These are phyloP conservation scores for Eurytoma adleriae DNA, from an alignment of 2,888 invertebrate genomes.

Conservation along the genomic window DNA sequence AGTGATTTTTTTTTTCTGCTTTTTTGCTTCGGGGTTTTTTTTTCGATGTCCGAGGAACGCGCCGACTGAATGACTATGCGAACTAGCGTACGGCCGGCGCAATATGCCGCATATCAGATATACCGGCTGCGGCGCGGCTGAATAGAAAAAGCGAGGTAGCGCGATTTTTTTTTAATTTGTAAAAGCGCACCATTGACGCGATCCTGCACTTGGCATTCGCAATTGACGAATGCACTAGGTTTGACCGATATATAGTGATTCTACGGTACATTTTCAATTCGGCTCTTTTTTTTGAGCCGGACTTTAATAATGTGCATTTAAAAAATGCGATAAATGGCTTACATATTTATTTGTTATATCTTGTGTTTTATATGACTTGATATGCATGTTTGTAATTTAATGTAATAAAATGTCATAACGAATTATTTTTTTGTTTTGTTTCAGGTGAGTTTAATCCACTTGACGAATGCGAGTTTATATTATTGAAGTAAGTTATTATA, in stretches of 20 bases:
- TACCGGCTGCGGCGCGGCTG: neutral
- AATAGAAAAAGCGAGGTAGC: conserved; percentile 10
- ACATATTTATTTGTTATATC: too few relatives aligned
- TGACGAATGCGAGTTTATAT: too few relatives aligned
- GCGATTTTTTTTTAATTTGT: conserved; percentile 35
- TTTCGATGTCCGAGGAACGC: neutral
- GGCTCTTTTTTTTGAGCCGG: neutral
- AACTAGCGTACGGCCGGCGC: neutral
- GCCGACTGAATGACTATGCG: neutral
- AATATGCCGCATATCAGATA: conserved; percentile 27
- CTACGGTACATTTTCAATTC: neutral
- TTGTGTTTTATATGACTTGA: too few relatives aligned
- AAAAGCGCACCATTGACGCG: conserved; percentile 22
- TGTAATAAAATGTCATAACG: neutral
- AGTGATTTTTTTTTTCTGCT: conserved; percentile 8
- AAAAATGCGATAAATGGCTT: too few relatives aligned
- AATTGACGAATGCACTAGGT: conserved; percentile 17
- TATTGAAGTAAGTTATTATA: too few relatives aligned
- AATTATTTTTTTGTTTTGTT: too few relatives aligned
- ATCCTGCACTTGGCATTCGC: conserved; percentile 21
- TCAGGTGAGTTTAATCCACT: too few relatives aligned
- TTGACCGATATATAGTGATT: neutral
- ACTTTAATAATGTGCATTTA: too few relatives aligned
- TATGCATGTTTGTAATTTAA: neutral
- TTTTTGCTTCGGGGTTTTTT: conserved; percentile 4